Evolutionary conservation across 2,888 invertebrate genomes (phyloP).

Genomic region (Bombylius major): DNA sequence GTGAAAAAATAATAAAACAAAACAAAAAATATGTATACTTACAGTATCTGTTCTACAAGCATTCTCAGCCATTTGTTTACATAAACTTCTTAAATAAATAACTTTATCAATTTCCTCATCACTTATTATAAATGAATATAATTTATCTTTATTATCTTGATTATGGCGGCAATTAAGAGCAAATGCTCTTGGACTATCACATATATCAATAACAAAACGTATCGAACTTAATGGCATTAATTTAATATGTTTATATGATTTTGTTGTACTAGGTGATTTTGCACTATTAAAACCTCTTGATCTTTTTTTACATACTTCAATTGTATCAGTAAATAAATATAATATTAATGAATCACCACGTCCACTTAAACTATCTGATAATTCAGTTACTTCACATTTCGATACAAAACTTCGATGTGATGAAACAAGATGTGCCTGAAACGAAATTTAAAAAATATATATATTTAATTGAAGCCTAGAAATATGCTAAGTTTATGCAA

Average conservation of each 20-base stretch:
- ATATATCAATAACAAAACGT: conserved; percentile 81
- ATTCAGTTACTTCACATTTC: conserved; percentile 77
- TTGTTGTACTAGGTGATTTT: conserved; percentile 60
- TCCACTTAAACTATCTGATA: conserved; percentile 71
- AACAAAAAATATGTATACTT: conserved; percentile 30
- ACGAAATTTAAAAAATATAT: conserved; percentile 12
- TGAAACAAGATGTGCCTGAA: conserved; percentile 77
- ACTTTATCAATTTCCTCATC: conserved; percentile 74
- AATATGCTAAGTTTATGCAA: no score
- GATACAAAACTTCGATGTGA: conserved; percentile 83
- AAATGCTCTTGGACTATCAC: conserved; percentile 81
- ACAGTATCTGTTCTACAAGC: conserved; percentile 88
- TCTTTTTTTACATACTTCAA: conserved; percentile 82
- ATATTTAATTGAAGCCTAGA: no score
- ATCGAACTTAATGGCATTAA: conserved; percentile 80
- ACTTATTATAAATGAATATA: conserved; percentile 75
- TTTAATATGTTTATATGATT: conserved; percentile 84
- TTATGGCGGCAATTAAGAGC: conserved; percentile 79
- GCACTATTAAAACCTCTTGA: conserved; percentile 60
- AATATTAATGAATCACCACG: conserved; percentile 78
- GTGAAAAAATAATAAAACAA: background rate
- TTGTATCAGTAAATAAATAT: conserved; percentile 87
- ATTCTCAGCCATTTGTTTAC: conserved; percentile 84
- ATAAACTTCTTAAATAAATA: conserved; percentile 67
- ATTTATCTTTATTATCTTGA: conserved; percentile 72